Percentiles rank a stretch among this genome's conserved stretches.
phyloP scores from a whole-genome alignment of 2,113 vertebrate genomes.

The Alexandromys fortis region DNA sequence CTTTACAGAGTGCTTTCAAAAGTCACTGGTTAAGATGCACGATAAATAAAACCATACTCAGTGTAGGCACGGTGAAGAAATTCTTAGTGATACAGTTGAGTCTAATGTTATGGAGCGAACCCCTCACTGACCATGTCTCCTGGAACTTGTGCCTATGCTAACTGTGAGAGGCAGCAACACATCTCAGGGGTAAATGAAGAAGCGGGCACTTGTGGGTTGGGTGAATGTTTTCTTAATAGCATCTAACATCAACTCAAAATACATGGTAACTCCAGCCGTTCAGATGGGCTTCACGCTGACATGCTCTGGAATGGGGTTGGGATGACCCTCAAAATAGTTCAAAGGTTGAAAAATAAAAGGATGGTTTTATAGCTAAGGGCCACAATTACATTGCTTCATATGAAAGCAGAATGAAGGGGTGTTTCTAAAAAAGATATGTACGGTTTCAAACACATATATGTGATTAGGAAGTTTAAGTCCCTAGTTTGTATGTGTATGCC shows the following conservation, averaged over 20 bases:
- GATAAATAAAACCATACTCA: background rate
- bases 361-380: background rate
- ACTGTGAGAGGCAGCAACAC: background rate
- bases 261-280: background rate
- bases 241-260: background rate
- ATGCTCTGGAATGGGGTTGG: background rate
- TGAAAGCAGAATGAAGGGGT: background rate
- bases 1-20: conserved; percentile 51
- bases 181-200: background rate
- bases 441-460: background rate
- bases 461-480: background rate
- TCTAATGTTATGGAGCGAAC: background rate
- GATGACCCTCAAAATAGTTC: background rate
- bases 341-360: background rate
- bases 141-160: background rate
- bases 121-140: background rate
- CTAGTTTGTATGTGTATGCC: background rate
- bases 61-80: background rate
- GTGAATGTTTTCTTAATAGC: background rate
- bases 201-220: background rate
- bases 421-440: background rate
- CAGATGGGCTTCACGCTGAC: background rate
- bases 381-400: background rate
- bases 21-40: background rate
- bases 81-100: background rate